Base-by-base conservation (phyloP, 2,113 vertebrate species). In the Ictidomys tridecemlineatus region DNA sequence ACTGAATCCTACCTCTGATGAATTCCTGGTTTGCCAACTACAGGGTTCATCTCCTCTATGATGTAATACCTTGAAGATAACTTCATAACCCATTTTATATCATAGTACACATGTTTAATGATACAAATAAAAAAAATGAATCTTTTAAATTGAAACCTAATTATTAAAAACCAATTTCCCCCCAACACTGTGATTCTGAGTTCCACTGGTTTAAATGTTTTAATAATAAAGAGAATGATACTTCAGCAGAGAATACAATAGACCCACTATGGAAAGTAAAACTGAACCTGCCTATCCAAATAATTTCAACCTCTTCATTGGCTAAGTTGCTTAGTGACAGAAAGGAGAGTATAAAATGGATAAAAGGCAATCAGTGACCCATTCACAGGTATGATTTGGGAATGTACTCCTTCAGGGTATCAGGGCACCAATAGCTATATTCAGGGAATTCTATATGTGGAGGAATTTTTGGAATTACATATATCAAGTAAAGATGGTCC, bases 91-190 rank as follows among this genome's bases (percentile, higher is more conserved):
- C 73, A 84, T 34, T 89, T 65, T 82, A 58, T 2, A 37, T 53
- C 12, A n/a, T 4, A 13, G 30, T 6, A 77, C 22, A 82, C 63
- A 37, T 5, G 14, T 3, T 74, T 48, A 70, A 91, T 61, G 34
- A 70, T 63, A 53, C 76, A 69, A 69, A 70, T 53, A 4, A 85
- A 48, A 48, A n/a, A n/a, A 39, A 34, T 30, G 34, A 85, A 14
- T 89, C 30, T 89, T 74, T 83, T 56, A 80, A 94, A 93, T 73
- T 74, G 67, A 94, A 37, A 67, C 10, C 12, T 32, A 89, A 58
- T 85, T 37, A 42, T 24, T 69, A 89, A 70, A 73, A 67, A 58
- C 13, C 45, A 83, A 4, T 58, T 76, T 82, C 4, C 26, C 22
- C 39, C 20, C 37, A 63, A 67, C 67, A 14, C 4, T 79, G 10